Conservation (phyloP, 2,888 invertebrate genomes). For the Eledone cirrhosa region DNA sequence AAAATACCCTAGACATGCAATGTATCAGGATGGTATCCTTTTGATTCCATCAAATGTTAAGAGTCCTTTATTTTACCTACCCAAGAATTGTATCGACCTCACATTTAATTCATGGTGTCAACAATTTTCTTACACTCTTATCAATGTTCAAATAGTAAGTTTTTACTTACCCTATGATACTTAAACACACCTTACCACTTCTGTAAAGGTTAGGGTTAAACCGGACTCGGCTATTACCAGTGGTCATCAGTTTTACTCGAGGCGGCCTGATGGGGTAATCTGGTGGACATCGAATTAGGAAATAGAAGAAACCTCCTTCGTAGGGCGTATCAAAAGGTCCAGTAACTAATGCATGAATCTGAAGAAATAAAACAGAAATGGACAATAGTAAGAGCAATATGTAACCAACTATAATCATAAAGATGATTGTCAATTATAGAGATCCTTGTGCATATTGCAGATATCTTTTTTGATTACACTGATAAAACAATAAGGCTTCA, state of each 20-base stretch:
- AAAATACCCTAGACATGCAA: too few relatives aligned
- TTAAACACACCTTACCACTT: constrained; percentile 73
- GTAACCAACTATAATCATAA: neutral
- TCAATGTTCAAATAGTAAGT: neutral
- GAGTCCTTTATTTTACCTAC: too few relatives aligned
- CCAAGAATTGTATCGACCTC: too few relatives aligned
- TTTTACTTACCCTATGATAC: constrained; percentile 70
- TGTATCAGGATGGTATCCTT: too few relatives aligned
- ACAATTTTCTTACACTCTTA: too few relatives aligned
- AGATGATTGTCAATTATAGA: neutral
- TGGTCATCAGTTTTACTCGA: constrained; percentile 72
- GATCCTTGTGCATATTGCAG: neutral
- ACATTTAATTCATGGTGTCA: too few relatives aligned
- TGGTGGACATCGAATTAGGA: constrained; percentile 70
- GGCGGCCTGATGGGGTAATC: constrained; percentile 72
- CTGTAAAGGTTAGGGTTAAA: constrained; percentile 75
- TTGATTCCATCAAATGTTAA: too few relatives aligned
- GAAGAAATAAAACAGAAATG: constrained; percentile 32
- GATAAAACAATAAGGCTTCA: too few relatives aligned
- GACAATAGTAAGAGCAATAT: neutral
- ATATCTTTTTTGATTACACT: too few relatives aligned
- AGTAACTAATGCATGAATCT: constrained; percentile 71
- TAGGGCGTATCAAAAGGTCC: constrained; percentile 75
- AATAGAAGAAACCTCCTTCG: constrained; percentile 70
- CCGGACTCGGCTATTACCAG: constrained; percentile 71